Evolutionary conservation across 2,888 invertebrate species (phyloP), one percentile per base, ranked within the genome.

Genomic region (Beris chalybata): DNA sequence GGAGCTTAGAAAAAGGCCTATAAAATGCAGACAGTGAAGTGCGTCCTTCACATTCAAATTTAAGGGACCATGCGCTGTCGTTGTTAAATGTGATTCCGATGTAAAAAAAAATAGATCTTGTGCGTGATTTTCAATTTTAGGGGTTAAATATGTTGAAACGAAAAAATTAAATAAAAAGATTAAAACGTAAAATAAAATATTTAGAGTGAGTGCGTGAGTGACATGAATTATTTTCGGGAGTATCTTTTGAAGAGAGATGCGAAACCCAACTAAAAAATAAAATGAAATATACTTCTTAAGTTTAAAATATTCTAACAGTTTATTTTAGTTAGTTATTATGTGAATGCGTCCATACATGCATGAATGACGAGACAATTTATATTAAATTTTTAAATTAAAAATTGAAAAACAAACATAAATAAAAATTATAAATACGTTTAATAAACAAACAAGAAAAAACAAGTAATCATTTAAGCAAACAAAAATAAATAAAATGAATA

Each of bases 331-430:
- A 61, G 61, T 61, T 61, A 61, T 61, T 61, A 61, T 61, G 61
- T 61, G 61, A 61, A 61, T 61, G 61, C 38, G 61, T 61, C 61
- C 61, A 59, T 31, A 61, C 22, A 45, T 64, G 64, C 55, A 54
- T 64, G 54, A 64, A 54, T 64, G 55, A 31, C 52, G 66, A 68
- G 64, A 66, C 68, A 65, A 68, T 68, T 68, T 68, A 68, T 68
- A 68, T 68, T 68, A 68, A 68, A 68, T 68, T 68, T 66, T 53
- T 61, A 65, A 64, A 68, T 63, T 63, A 64, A 53, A 66, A 61
- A 56, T 65, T 65, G 48, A 67, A 67, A 56, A 58, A 67, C 64
- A 65, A 67, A 65, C 13, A 58, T 45, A 54, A 67, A 59, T 45
- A 59, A 59, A 67, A 56, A 44, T 58, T 68, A 67, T 67, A 68